Evolutionary conservation across 2,113 vertebrate species (phyloP).

Genomic region (Dipodomys spectabilis): DNA sequence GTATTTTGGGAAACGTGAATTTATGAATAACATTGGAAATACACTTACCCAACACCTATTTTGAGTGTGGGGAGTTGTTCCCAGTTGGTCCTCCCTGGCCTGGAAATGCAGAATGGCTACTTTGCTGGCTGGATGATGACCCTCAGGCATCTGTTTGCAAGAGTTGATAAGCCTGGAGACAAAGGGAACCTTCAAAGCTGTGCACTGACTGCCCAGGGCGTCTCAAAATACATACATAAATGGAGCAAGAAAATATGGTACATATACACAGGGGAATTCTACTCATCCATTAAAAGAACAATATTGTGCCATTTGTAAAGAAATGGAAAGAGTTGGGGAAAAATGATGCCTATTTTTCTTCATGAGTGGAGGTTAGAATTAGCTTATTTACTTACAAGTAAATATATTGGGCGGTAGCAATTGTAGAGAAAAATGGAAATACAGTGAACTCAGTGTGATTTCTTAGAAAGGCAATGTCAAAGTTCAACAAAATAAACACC

Average conservation of each 20-base stretch:
- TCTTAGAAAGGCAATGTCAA: no score
- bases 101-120: background rate
- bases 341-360: no score
- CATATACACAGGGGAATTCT: no score
- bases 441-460: no score
- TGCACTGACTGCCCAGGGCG: background rate
- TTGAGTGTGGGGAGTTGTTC: background rate
- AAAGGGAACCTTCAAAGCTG: conserved; percentile 21
- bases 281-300: no score
- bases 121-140: background rate
- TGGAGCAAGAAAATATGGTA: background rate
- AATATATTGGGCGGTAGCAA: no score
- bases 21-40: conserved; percentile 45
- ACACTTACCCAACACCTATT: conserved; percentile 8
- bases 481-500: no score
- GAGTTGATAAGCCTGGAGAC: conserved; percentile 21
- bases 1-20: conserved; percentile 30
- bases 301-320: no score
- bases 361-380: no score
- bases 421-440: no score
- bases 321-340: no score
- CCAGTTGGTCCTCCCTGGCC: background rate
- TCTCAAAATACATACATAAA: conserved; percentile 24
- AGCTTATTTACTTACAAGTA: no score
- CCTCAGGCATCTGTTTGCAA: conserved; percentile 19